phyloP scores from a whole-genome alignment of 2,797 vertebrate genomes.

The Microhierax caerulescens region DNA sequence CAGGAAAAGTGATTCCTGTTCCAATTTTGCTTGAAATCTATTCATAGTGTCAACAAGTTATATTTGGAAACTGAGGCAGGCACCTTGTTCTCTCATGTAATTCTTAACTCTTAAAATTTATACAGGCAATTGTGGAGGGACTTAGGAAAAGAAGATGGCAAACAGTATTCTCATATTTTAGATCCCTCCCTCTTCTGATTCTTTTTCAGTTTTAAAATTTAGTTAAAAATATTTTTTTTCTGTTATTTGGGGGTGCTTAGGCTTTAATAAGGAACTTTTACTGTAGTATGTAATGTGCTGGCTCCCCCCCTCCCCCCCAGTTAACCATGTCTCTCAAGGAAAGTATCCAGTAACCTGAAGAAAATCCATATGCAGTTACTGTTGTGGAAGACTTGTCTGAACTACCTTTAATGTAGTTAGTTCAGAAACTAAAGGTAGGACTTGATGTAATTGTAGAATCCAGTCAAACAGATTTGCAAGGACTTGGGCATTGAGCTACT shows the following conservation, averaged over 20 bases:
- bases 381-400: not conserved
- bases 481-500: not conserved
- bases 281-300: not conserved
- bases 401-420: not conserved
- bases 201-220: not conserved
- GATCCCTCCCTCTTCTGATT: not conserved
- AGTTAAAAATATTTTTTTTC: not conserved
- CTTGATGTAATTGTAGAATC: not conserved
- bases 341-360: not conserved
- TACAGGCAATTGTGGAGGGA: not conserved
- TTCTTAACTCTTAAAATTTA: not conserved
- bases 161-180: not conserved
- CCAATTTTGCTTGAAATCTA: not conserved
- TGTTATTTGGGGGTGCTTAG: not conserved
- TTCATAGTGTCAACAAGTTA: not conserved
- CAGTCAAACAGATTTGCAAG: not conserved
- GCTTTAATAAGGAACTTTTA: not conserved
- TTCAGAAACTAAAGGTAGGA: not conserved
- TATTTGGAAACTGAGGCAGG: not conserved
- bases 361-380: not conserved
- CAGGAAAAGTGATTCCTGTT: not conserved
- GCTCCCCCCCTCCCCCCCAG: not conserved
- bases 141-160: not conserved
- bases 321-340: not conserved
- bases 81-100: not conserved